Conservation (phyloP, 2,113 vertebrate species). For the Poeciliopsis turrubarensis region DNA sequence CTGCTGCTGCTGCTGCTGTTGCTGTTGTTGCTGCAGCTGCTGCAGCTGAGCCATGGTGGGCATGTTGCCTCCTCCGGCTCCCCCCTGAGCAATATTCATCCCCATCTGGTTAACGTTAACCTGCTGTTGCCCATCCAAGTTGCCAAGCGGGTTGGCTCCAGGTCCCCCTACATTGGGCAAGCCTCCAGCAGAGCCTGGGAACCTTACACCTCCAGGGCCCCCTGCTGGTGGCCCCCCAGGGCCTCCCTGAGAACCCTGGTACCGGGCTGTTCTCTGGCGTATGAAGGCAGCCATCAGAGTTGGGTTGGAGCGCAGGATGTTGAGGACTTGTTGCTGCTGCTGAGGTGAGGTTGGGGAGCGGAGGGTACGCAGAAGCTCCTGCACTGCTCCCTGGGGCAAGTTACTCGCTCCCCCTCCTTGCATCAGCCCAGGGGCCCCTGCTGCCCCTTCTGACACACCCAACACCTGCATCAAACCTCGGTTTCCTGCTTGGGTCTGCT, state of each 20-base stretch:
- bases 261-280: slow-evolving; percentile 92
- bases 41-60: slow-evolving; percentile 87
- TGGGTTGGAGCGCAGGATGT: slow-evolving; percentile 97
- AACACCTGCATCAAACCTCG: slow-evolving; percentile 82
- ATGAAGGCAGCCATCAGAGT: slow-evolving; percentile 97
- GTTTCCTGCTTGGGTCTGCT: slow-evolving; percentile 72
- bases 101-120: slow-evolving; percentile 80
- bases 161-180: slow-evolving; percentile 64
- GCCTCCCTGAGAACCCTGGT: slow-evolving; percentile 81
- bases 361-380: slow-evolving; percentile 78
- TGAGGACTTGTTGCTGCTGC: slow-evolving; percentile 94
- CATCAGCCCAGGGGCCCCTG: slow-evolving; percentile 55
- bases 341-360: slow-evolving; percentile 80
- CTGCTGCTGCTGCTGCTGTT: slow-evolving; percentile 79
- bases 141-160: slow-evolving; percentile 64
- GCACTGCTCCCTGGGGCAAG: slow-evolving; percentile 82
- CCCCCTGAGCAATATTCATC: slow-evolving; percentile 83
- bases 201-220: slow-evolving; percentile 5
- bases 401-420: slow-evolving; percentile 72
- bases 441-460: slow-evolving; percentile 49
- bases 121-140: slow-evolving; percentile 75
- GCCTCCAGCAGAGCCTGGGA: slow-evolving; percentile 52
- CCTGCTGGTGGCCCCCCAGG: slow-evolving; percentile 59
- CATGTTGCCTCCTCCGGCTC: slow-evolving; percentile 65
- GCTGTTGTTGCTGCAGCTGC: slow-evolving; percentile 80